phyloP scores from a whole-genome alignment of 92 coral and sea anemone genomes.

The Meandrina meandrites region DNA sequence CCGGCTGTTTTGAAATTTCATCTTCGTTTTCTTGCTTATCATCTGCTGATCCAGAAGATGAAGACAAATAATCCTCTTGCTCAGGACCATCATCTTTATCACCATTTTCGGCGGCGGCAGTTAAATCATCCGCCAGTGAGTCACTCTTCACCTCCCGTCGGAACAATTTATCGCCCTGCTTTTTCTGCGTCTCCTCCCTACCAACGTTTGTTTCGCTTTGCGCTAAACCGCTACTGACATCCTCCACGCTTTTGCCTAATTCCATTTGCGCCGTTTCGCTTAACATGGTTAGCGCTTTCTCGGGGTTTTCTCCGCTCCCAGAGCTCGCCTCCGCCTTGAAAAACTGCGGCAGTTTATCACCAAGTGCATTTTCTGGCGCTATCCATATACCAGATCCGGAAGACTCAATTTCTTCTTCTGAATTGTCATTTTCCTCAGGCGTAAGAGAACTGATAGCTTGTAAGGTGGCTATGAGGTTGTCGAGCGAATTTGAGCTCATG shows the following conservation, averaged over 20 bases:
- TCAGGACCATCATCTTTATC: not conserved
- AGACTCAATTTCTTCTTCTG: not conserved
- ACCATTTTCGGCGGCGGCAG: constrained; percentile 24
- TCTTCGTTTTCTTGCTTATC: not conserved
- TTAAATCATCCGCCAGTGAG: constrained; percentile 23
- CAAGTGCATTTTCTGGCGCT: constrained; percentile 9
- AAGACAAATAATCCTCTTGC: not conserved
- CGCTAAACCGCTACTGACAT: not conserved
- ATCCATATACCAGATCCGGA: constrained; percentile 42
- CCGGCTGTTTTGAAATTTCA: not conserved
- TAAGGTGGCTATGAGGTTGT: constrained; percentile 69
- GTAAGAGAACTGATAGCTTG: constrained; percentile 50
- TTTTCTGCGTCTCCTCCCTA: not conserved
- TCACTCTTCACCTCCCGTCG: constrained; percentile 20
- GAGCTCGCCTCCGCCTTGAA: constrained; percentile 21
- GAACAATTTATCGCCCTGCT: not conserved
- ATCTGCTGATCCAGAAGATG: constrained; percentile 12
- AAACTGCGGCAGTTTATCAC: constrained; percentile 45
- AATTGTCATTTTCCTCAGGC: constrained; percentile 23
- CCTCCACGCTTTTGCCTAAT: not conserved
- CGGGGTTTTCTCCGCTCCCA: constrained; percentile 34
- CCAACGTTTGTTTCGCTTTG: not conserved
- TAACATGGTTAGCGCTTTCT: constrained; percentile 24
- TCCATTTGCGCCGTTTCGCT: constrained; percentile 25
- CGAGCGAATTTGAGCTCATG: constrained; percentile 45